phyloP scores from a whole-genome alignment of 2,888 invertebrate species.

The Anagyrus pseudococci region DNA sequence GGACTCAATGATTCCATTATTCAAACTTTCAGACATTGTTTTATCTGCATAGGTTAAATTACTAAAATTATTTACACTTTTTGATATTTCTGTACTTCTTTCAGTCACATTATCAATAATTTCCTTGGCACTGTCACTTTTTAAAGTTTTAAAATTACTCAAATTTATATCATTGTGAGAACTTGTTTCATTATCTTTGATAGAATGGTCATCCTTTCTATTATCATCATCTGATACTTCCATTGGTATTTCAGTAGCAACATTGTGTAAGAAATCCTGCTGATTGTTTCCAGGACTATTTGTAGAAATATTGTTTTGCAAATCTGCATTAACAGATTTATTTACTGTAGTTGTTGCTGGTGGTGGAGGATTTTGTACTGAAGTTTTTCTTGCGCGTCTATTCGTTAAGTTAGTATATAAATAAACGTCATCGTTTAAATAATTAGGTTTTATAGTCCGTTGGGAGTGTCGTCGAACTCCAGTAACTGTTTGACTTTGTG shows the following conservation, averaged over 20 bases:
- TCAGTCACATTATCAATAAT: slow-evolving; percentile 51
- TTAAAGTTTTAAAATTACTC: slow-evolving; percentile 16
- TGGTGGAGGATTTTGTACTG: slow-evolving; percentile 10
- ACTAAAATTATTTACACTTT: slow-evolving; percentile 36
- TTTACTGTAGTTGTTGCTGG: slow-evolving; percentile 7
- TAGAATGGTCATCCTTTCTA: slow-evolving; percentile 43
- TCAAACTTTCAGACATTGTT: neutral
- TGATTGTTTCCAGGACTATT: slow-evolving; percentile 8
- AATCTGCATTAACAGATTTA: slow-evolving; percentile 36
- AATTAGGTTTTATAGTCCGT: slow-evolving; percentile 50
- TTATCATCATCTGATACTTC: slow-evolving; percentile 53
- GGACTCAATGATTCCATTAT: slow-evolving; percentile 27
- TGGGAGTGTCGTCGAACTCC: slow-evolving; percentile 35
- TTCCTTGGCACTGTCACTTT: slow-evolving; percentile 24
- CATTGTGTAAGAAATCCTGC: slow-evolving; percentile 43
- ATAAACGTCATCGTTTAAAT: slow-evolving; percentile 45
- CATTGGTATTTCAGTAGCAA: slow-evolving; percentile 56
- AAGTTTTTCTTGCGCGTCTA: slow-evolving; percentile 33
- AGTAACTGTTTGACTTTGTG: slow-evolving; percentile 16
- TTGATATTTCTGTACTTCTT: slow-evolving; percentile 52
- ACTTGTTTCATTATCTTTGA: slow-evolving; percentile 18
- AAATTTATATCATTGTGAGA: slow-evolving; percentile 3
- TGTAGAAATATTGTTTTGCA: slow-evolving; percentile 27
- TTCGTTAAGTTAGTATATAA: slow-evolving; percentile 36
- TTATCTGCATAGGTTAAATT: slow-evolving; percentile 36